Evolutionary conservation across 2,888 invertebrate genomes (phyloP), one percentile per base, ranked within the genome.

Genomic region (Stenotaenia linearis): DNA sequence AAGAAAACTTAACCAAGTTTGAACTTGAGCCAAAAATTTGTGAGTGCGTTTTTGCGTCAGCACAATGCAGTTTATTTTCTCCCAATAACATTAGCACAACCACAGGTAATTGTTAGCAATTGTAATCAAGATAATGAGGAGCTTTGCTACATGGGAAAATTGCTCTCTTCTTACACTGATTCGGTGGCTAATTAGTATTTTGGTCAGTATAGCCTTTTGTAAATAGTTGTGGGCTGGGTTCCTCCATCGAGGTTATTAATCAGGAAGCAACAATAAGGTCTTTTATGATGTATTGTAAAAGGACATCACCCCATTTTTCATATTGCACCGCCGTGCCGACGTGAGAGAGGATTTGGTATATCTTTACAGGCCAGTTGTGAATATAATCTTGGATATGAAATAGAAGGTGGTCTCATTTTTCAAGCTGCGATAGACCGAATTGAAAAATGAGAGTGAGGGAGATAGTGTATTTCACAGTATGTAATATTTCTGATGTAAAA

Each of bases 61-160:
- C 69, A 69, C 69, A 69, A 69, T 28, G 25, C 69, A 69, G 69
- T 69, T 69, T 69, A 69, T 69, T 69, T 28, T 28, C 25, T 69
- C 25, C 69, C 69, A 69, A 69, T 69, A 69, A 69, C 69, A 69
- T 69, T 69, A 69, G 69, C 69, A 69, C 69, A 69, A 69, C 69
- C 69, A 69, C 69, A 69, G 69, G 69, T 69, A 69, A 69, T 69
- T 69, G 69, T 69, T 69, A 69, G 69, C 69, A 69, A 69, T 69
- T 69, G 69, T 69, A 69, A 69, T 69, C 69, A 69, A 69, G 69
- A 28, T 69, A 69, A 69, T 69, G 69, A 69, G 28, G 25, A 69
- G 69, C 69, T 69, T 69, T 69, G 69, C 69, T 25, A 69, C 69
- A 69, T 69, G 69, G 69, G 69, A 69, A 69, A 69, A 69, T 69